A percentile compares a stretch with the other conserved stretches of the same genome.
Evolutionary conservation across 2,797 vertebrate genomes (phyloP).

Genomic region (Liparis tanakae): DNA sequence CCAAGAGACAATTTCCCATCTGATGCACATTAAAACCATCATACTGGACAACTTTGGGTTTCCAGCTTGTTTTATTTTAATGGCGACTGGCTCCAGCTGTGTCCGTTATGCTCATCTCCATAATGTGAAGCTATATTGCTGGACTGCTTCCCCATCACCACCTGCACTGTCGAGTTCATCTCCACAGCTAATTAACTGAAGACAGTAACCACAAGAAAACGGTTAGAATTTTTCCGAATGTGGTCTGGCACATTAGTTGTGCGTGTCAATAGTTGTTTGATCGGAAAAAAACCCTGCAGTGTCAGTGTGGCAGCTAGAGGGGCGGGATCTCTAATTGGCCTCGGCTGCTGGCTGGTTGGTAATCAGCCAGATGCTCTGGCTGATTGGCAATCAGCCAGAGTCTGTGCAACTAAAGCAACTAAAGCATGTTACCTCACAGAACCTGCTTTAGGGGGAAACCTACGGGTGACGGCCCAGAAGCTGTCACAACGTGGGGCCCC

Average conservation of each 20-base stretch:
- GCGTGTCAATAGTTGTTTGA: background rate
- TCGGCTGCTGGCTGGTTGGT: too few relatives aligned
- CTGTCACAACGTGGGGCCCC: too few relatives aligned
- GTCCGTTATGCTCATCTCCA: slow-evolving; percentile 22
- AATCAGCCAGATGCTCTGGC: too few relatives aligned
- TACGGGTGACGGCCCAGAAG: too few relatives aligned
- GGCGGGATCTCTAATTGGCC: too few relatives aligned
- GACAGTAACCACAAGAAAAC: background rate
- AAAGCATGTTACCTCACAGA: too few relatives aligned
- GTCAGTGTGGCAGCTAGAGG: background rate
- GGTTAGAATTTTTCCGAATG: background rate
- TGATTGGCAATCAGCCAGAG: too few relatives aligned
- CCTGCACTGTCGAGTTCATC: slow-evolving; percentile 26
- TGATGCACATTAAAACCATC: slow-evolving; percentile 20
- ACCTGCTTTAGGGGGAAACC: too few relatives aligned
- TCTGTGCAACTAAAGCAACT: too few relatives aligned
- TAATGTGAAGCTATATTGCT: slow-evolving; percentile 28
- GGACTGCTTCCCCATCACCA: slow-evolving; percentile 25
- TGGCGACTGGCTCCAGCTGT: slow-evolving; percentile 30
- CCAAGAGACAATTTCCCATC: slow-evolving; percentile 11
- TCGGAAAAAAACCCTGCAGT: background rate
- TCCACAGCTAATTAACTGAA: background rate
- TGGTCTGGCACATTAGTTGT: background rate
- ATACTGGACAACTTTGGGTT: slow-evolving; percentile 22
- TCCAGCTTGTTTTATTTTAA: slow-evolving; percentile 27